Percentiles rank a stretch among this genome's conserved stretches.
Evolutionary conservation across 92 coral and sea anemone genomes (phyloP).

Genomic region (Zoanthus solanderi): DNA sequence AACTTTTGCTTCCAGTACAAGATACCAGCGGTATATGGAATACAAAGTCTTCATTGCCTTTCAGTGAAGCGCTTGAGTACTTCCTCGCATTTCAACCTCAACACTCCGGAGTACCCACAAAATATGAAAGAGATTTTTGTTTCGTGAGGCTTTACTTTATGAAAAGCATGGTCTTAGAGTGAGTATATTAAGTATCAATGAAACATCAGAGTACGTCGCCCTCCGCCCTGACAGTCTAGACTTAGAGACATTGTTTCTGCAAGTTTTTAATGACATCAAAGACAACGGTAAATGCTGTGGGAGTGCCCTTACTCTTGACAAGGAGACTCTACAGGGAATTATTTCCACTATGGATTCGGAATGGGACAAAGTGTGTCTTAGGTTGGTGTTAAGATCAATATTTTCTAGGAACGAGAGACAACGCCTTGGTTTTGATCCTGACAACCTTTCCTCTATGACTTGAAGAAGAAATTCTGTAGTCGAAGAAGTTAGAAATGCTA

Average conservation of each 20-base stretch:
- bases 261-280: slow-evolving; percentile 33
- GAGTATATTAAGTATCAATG: slow-evolving; percentile 42
- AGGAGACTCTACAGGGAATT: slow-evolving; percentile 53
- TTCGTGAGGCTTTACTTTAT: slow-evolving; percentile 51
- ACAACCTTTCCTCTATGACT: neutral
- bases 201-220: slow-evolving; percentile 38
- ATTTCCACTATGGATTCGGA: slow-evolving; percentile 51
- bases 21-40: slow-evolving; percentile 28
- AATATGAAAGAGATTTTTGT: slow-evolving; percentile 40
- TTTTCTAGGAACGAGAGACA: slow-evolving; percentile 31
- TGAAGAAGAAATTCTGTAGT: neutral
- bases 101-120: slow-evolving; percentile 46
- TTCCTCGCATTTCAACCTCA: slow-evolving; percentile 49
- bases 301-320: slow-evolving; percentile 45
- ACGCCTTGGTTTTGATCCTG: slow-evolving; percentile 43
- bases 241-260: slow-evolving; percentile 41
- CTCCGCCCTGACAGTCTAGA: slow-evolving; percentile 55
- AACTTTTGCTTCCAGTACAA: slow-evolving; percentile 34
- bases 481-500: neutral
- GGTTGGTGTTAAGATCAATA: slow-evolving; percentile 32
- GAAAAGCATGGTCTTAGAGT: slow-evolving; percentile 49
- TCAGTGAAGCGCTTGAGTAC: slow-evolving; percentile 51
- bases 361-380: slow-evolving; percentile 39
- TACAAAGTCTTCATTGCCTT: slow-evolving; percentile 41
- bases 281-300: neutral